phyloP scores from a whole-genome alignment of 1,140 invertebrate genomes.

The Drosophila micromelanica region DNA sequence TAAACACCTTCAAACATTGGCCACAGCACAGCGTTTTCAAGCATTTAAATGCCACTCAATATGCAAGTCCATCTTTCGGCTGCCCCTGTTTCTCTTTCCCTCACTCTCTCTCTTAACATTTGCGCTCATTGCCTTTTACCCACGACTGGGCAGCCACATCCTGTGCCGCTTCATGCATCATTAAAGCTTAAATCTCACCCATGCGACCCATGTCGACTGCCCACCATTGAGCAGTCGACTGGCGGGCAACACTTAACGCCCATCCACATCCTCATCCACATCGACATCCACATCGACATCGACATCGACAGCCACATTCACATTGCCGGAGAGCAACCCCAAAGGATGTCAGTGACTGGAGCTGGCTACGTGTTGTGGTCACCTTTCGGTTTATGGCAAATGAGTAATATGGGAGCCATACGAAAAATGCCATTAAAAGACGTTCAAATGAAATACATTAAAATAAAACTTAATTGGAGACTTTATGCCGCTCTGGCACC shows the following conservation, averaged over 20 bases:
- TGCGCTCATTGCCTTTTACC: conserved; percentile 81
- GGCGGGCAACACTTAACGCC: conserved; percentile 73
- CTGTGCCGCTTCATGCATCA: conserved; percentile 82
- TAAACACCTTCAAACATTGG: conserved; percentile 71
- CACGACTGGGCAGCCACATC: conserved; percentile 82
- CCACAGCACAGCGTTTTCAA: conserved; percentile 63
- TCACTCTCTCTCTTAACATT: conserved; percentile 54
- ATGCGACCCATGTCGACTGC: conserved; percentile 76
- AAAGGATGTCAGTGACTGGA: conserved; percentile 25
- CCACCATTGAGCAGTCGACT: conserved; percentile 49
- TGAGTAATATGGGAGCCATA: conserved; percentile 71
- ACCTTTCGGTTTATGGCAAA: conserved; percentile 81
- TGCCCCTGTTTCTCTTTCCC: neutral
- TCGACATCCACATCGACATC: conserved; percentile 15
- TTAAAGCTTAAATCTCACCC: conserved; percentile 83
- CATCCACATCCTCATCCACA: conserved; percentile 23
- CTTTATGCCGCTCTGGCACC: conserved; percentile 55
- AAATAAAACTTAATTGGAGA: conserved; percentile 81
- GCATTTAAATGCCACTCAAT: conserved; percentile 83
- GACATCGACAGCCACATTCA: conserved; percentile 20
- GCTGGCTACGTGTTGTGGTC: conserved; percentile 75
- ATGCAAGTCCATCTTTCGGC: conserved; percentile 67
- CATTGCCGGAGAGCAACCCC: conserved; percentile 20
- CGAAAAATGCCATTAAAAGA: conserved; percentile 80
- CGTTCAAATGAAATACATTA: conserved; percentile 80